Conservation (phyloP, 1,140 invertebrate species). For the Pteromalus puparum region DNA sequence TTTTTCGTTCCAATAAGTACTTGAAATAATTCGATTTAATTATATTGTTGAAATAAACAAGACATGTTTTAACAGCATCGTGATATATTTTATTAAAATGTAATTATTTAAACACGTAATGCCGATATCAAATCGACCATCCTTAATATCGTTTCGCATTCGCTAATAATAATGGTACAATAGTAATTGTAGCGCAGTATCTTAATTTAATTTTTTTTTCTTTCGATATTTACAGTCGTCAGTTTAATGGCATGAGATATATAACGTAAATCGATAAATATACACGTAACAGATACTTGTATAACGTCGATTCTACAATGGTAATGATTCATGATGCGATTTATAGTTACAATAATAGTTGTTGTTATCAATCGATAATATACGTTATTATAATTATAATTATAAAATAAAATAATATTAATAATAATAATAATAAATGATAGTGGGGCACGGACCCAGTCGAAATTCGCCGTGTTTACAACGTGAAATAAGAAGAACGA, state of each 20-base stretch:
- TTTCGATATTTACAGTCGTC: conserved; percentile 61
- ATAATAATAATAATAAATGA: conserved; percentile 27
- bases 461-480: conserved; percentile 10
- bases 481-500: neutral
- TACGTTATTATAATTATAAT: neutral
- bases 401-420: conserved; percentile 14
- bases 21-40: too few relatives aligned
- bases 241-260: conserved; percentile 54
- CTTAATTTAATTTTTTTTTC: conserved; percentile 41
- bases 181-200: conserved; percentile 58
- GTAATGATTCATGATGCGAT: conserved; percentile 32
- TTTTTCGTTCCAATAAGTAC: neutral
- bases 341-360: conserved; percentile 27
- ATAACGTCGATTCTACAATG: conserved; percentile 52
- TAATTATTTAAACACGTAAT: conserved; percentile 64
- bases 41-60: neutral
- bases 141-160: conserved; percentile 39
- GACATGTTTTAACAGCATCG: conserved; percentile 59
- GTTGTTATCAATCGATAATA: neutral
- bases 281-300: conserved; percentile 47
- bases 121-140: conserved; percentile 60
- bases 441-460: neutral
- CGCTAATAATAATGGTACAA: conserved; percentile 42
- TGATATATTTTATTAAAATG: conserved; percentile 69
- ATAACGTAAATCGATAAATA: conserved; percentile 39